Percentiles rank a stretch among this genome's conserved stretches.
Conservation (phyloP, 1,140 invertebrate genomes). For the Achroia grisella region DNA sequence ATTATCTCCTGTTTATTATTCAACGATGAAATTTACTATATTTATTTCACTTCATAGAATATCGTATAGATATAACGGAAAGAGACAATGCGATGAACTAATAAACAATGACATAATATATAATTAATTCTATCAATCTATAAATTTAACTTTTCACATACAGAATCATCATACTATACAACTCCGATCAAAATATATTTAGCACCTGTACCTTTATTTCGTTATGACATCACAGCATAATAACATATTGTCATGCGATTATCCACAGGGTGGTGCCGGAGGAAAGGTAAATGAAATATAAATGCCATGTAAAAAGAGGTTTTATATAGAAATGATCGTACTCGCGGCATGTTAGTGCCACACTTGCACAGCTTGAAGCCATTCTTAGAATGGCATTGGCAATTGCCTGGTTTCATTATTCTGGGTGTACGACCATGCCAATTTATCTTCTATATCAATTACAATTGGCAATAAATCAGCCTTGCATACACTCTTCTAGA, state of each 20-base stretch:
- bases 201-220: neutral
- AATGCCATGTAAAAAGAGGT: conserved; percentile 22
- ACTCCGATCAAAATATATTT: no score
- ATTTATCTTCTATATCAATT: conserved; percentile 1
- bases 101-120: no score
- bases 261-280: conserved; percentile 63
- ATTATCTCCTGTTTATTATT: no score
- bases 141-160: no score
- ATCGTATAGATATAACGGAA: no score
- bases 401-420: neutral
- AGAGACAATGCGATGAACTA: no score
- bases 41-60: no score
- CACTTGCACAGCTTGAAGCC: conserved; percentile 29
- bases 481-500: neutral
- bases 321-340: conserved; percentile 28
- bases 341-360: conserved; percentile 36
- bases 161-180: no score
- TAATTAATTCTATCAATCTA: no score
- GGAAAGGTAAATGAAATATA: conserved; percentile 69
- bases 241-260: conserved; percentile 28
- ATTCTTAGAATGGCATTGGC: conserved; percentile 27
- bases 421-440: neutral
- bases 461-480: conserved; percentile 2
- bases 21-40: no score
- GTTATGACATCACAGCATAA: neutral